A percentile compares a stretch with the other conserved stretches of the same genome.
phyloP scores from a whole-genome alignment of 2,113 vertebrate species.

The Eclectus roratus region DNA sequence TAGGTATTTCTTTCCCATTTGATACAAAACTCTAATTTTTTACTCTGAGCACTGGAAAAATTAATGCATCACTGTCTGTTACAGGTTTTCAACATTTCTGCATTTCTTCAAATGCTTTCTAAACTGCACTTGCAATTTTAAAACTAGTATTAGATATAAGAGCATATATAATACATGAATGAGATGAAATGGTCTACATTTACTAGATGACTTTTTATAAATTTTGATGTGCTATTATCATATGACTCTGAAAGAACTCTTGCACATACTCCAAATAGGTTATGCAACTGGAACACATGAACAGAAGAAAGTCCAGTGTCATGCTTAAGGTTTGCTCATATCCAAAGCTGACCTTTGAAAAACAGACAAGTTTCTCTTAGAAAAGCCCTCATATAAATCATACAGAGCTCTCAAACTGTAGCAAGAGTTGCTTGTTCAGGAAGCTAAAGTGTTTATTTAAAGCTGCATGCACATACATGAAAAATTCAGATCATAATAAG shows the following conservation, averaged over 20 bases:
- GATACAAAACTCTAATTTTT: background rate
- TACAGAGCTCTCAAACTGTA: background rate
- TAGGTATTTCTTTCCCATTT: background rate
- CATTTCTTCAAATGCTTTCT: background rate
- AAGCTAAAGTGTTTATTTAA: background rate
- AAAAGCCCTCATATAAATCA: background rate
- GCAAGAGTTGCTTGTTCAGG: background rate
- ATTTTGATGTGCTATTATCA: background rate
- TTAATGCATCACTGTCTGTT: background rate
- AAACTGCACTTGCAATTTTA: background rate
- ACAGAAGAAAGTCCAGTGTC: background rate
- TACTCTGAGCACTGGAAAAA: background rate
- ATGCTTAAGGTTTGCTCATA: background rate
- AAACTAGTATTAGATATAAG: background rate
- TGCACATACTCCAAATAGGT: background rate
- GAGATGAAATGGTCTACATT: background rate
- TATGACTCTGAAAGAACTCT: background rate
- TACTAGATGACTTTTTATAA: background rate
- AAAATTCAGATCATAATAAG: background rate
- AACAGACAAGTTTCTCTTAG: background rate
- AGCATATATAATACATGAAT: background rate
- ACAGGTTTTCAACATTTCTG: background rate
- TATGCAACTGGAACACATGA: background rate
- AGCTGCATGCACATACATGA: background rate
- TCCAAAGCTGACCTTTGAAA: background rate